A percentile compares a stretch with the other conserved stretches of the same genome.
phyloP scores from a whole-genome alignment of 1,140 invertebrate species.

The Solenopsis invicta region DNA sequence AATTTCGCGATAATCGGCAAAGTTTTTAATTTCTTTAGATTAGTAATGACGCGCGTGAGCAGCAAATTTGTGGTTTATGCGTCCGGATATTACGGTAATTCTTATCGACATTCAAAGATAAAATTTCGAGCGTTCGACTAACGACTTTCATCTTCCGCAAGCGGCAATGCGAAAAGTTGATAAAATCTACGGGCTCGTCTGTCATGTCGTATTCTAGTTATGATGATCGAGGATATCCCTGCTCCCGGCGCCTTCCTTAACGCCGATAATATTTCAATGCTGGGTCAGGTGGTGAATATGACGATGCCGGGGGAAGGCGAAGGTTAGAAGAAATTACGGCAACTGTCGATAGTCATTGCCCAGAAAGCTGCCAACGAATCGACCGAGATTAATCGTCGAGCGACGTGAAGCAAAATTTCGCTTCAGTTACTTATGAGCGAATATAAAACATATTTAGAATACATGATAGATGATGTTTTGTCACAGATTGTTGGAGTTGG shows the following conservation, averaged over 20 bases:
- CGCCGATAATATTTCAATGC: constrained; percentile 62
- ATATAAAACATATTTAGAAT: constrained; percentile 6
- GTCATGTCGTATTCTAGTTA: constrained; percentile 55
- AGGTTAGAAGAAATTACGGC: constrained; percentile 49
- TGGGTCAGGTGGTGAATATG: constrained; percentile 29
- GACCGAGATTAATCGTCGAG: constrained; percentile 50
- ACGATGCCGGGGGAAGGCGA: not conserved
- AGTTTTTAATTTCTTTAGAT: not conserved
- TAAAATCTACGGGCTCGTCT: constrained; percentile 48
- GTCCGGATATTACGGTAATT: not conserved
- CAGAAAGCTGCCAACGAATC: constrained; percentile 53
- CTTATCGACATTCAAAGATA: not conserved
- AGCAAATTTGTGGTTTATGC: not conserved
- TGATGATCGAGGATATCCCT: constrained; percentile 54
- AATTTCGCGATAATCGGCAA: not conserved
- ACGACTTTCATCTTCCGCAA: constrained; percentile 36
- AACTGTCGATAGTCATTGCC: constrained; percentile 62
- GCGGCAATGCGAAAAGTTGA: constrained; percentile 41
- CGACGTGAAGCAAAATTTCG: constrained; percentile 35
- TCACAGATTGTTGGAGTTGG: not conserved
- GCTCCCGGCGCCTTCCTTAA: constrained; percentile 46
- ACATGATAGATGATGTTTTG: not conserved
- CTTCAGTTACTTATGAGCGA: not conserved
- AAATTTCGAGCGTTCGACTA: constrained; percentile 30
- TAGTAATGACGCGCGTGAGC: not conserved